Conservation (phyloP, 2,888 invertebrate genomes). For the Cynaeus angustus region DNA sequence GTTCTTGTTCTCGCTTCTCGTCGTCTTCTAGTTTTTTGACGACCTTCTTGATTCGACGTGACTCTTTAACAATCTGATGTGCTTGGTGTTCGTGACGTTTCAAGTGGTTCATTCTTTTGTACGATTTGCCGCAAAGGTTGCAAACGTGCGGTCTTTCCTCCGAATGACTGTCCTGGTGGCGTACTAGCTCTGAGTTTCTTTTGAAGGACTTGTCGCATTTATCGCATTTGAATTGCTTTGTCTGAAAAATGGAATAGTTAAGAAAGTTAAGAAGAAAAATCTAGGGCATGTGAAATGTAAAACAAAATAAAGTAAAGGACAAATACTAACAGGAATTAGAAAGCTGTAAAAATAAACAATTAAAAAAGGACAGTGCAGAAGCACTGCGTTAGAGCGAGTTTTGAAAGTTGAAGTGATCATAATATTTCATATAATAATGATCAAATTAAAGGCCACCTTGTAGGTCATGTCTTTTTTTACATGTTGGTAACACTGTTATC, state of each 20-base stretch:
- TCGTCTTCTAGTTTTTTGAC: too few relatives aligned
- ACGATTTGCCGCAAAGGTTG: constrained; percentile 64
- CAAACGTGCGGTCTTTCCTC: constrained; percentile 67
- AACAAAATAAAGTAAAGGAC: too few relatives aligned
- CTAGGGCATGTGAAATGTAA: too few relatives aligned
- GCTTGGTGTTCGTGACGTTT: constrained; percentile 66
- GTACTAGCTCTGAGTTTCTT: constrained; percentile 66
- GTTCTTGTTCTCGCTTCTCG: background rate
- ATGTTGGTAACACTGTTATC: too few relatives aligned
- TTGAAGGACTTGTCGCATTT: constrained; percentile 68
- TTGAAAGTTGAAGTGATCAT: too few relatives aligned
- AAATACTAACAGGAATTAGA: too few relatives aligned
- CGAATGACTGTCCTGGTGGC: constrained; percentile 67
- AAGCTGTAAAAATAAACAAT: too few relatives aligned
- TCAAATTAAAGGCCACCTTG: too few relatives aligned
- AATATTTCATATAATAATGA: too few relatives aligned
- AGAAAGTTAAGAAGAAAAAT: background rate
- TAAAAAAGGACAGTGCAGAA: too few relatives aligned
- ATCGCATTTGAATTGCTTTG: constrained; percentile 65
- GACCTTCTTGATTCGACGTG: constrained; percentile 55
- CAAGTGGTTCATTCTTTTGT: constrained; percentile 67
- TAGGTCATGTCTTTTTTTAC: too few relatives aligned
- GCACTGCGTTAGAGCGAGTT: too few relatives aligned
- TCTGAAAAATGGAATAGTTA: constrained; percentile 52
- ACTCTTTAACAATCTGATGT: constrained; percentile 59